Percentiles rank a stretch among this genome's conserved stretches.
These are phyloP conservation scores for Hemitrygon akajei DNA, from an alignment of 2,797 vertebrate species.

Conservation along the genomic window DNA sequence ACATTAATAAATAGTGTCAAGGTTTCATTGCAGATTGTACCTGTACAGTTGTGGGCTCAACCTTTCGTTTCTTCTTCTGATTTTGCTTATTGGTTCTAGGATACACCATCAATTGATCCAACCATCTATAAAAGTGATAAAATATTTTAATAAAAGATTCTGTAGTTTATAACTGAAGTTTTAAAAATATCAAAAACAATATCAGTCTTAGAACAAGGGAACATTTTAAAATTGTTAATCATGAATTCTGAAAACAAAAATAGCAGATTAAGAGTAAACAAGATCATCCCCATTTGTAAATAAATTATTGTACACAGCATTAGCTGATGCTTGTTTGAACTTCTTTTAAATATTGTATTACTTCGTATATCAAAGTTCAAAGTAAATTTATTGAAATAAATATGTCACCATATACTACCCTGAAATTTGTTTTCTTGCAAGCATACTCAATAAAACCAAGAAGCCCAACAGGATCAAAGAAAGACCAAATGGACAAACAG, in stretches of 20 bases:
- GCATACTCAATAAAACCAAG: too few relatives aligned
- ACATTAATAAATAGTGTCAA: not conserved
- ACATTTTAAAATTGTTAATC: not conserved
- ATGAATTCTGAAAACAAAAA: not conserved
- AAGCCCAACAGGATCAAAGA: too few relatives aligned
- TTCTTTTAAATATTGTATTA: not conserved
- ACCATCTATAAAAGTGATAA: slow-evolving; percentile 56
- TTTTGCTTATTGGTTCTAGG: slow-evolving; percentile 74
- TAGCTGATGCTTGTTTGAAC: not conserved
- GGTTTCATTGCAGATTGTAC: slow-evolving; percentile 44
- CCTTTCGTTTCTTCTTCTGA: slow-evolving; percentile 75
- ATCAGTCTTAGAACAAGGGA: not conserved
- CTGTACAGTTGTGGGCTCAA: slow-evolving; percentile 68
- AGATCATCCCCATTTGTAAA: not conserved
- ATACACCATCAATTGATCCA: slow-evolving; percentile 67
- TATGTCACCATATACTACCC: too few relatives aligned
- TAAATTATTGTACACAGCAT: not conserved
- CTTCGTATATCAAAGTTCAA: not conserved
- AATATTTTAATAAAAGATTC: not conserved
- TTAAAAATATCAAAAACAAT: not conserved
- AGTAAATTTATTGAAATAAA: too few relatives aligned
- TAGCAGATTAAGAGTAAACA: not conserved
- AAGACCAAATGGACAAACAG: too few relatives aligned
- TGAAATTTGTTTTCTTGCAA: too few relatives aligned
- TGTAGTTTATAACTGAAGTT: not conserved